Evolutionary conservation across 1,140 invertebrate genomes (phyloP).

Genomic region (Caenorhabditis tropicalis): DNA sequence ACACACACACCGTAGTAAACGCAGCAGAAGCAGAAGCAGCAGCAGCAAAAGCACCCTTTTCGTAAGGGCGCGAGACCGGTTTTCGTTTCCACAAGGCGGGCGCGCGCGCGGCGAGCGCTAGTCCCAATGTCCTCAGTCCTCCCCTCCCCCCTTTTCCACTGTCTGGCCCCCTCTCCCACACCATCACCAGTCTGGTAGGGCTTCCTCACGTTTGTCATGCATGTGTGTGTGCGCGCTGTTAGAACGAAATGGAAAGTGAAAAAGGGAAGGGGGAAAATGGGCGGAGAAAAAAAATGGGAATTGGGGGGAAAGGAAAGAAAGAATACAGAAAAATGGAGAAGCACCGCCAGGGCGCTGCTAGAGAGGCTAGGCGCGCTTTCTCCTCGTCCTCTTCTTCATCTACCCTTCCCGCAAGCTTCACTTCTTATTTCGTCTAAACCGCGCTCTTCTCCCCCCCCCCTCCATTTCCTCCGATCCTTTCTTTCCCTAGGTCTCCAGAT

Average conservation of each 20-base stretch:
- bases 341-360: slow-evolving; percentile 18
- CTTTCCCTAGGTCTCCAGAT: neutral
- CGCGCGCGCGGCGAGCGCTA: slow-evolving; percentile 24
- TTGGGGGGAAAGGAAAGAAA: neutral
- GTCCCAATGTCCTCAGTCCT: slow-evolving; percentile 38
- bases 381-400: neutral
- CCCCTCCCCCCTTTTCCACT: neutral
- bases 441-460: neutral
- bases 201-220: slow-evolving; percentile 7
- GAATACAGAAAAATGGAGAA: neutral
- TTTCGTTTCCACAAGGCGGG: slow-evolving; percentile 6
- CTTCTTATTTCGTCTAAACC: neutral
- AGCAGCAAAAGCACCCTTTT: neutral
- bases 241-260: slow-evolving; percentile 39
- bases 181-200: slow-evolving; percentile 13
- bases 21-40: neutral
- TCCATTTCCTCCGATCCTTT: neutral
- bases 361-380: slow-evolving; percentile 16
- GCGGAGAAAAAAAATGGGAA: neutral
- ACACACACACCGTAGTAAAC: neutral
- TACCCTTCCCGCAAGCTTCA: slow-evolving; percentile 7
- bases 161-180: slow-evolving; percentile 6
- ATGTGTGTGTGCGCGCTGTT: neutral
- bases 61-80: slow-evolving; percentile 27
- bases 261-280: neutral